These are phyloP conservation scores for Sebastiscus albofasciatus DNA, from an alignment of 2,797 vertebrate genomes.

Conservation along the genomic window DNA sequence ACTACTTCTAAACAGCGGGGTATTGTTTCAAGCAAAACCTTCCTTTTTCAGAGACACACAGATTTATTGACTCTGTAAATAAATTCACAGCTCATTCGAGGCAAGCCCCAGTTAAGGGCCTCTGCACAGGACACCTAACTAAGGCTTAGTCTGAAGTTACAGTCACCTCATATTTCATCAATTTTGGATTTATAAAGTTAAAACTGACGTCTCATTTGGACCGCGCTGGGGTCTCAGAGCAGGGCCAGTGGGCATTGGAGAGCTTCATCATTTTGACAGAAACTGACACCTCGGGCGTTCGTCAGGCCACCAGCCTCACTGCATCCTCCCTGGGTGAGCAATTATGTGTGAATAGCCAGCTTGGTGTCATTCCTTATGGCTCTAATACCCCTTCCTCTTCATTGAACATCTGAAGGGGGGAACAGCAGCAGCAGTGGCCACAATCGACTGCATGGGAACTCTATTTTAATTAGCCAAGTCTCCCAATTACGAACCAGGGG, in stretches of 20 bases:
- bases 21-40: slow-evolving; percentile 46
- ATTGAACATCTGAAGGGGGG: slow-evolving; percentile 70
- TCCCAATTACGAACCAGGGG: slow-evolving; percentile 59
- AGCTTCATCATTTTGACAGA: slow-evolving; percentile 84
- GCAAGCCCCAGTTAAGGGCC: slow-evolving; percentile 56
- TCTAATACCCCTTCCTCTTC: slow-evolving; percentile 73
- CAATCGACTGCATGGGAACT: slow-evolving; percentile 65
- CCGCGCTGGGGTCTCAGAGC: slow-evolving; percentile 61
- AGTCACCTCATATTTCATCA: slow-evolving; percentile 73
- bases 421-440: slow-evolving; percentile 43
- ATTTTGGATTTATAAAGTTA: slow-evolving; percentile 75
- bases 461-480: slow-evolving; percentile 74
- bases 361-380: slow-evolving; percentile 80
- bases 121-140: slow-evolving; percentile 50
- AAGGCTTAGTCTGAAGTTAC: slow-evolving; percentile 57
- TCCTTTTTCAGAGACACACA: slow-evolving; percentile 16
- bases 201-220: slow-evolving; percentile 76
- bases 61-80: slow-evolving; percentile 66
- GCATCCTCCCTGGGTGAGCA: slow-evolving; percentile 84
- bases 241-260: slow-evolving; percentile 55
- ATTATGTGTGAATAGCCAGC: slow-evolving; percentile 82
- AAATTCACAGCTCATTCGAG: slow-evolving; percentile 37
- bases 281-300: slow-evolving; percentile 76
- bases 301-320: slow-evolving; percentile 74
- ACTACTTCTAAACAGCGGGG: slow-evolving; percentile 12